Evolutionary conservation across 2,888 invertebrate species (phyloP).

Genomic region (Exocentrus adspersus): DNA sequence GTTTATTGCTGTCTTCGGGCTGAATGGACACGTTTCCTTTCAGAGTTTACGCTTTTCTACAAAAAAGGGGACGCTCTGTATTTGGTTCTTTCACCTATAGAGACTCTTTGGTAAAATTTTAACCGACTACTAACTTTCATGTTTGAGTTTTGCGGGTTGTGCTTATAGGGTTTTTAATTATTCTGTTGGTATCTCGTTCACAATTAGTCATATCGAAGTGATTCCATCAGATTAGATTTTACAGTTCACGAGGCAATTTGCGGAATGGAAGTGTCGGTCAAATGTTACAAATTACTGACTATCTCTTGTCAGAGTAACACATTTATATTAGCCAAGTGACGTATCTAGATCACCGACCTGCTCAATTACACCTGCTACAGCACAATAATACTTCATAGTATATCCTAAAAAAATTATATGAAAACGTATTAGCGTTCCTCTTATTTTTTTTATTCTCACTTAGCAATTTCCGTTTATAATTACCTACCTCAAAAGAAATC

Average conservation of each 20-base stretch:
- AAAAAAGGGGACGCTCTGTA: background rate
- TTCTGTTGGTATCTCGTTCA: background rate
- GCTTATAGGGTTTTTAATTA: too few relatives aligned
- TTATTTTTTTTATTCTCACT: constrained; percentile 11
- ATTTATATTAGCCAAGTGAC: constrained; percentile 5
- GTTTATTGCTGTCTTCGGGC: too few relatives aligned
- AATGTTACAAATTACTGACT: constrained; percentile 7
- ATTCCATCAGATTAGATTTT: background rate
- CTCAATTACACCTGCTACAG: background rate
- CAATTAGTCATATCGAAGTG: background rate
- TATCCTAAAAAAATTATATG: constrained; percentile 11
- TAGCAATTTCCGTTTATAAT: constrained; percentile 25
- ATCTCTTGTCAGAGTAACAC: constrained; percentile 4
- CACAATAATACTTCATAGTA: background rate
- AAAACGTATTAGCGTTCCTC: constrained; percentile 2
- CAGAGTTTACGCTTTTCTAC: constrained; percentile 3
- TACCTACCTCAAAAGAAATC: constrained; percentile 21
- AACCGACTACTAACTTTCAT: too few relatives aligned
- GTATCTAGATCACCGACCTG: constrained; percentile 17
- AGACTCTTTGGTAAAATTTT: too few relatives aligned
- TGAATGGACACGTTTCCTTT: background rate
- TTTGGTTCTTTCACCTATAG: too few relatives aligned
- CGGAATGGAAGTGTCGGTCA: constrained; percentile 13
- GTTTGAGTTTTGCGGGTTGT: too few relatives aligned
- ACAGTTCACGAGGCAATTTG: background rate